Conservation (phyloP, 2,797 vertebrate species). For the Rhinoraja longicauda region DNA sequence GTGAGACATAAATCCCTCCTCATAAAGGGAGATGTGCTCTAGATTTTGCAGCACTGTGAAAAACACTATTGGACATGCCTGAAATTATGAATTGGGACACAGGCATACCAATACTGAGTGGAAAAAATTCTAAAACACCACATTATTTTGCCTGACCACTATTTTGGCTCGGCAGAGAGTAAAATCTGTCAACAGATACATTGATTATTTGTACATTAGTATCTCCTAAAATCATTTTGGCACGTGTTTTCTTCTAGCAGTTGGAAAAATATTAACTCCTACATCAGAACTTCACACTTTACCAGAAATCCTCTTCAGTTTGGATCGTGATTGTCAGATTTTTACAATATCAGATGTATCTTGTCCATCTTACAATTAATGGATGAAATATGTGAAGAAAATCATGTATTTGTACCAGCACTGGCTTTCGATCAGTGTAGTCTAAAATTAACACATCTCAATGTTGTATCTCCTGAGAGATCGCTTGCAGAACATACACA, state of each 20-base stretch:
- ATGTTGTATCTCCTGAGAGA: not conserved
- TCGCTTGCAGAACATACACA: not conserved
- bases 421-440: not conserved
- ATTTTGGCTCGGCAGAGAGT: not conserved
- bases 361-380: not conserved
- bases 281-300: not conserved
- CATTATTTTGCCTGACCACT: not conserved
- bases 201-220: not conserved
- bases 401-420: not conserved
- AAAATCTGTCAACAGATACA: not conserved
- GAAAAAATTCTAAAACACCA: not conserved
- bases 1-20: not conserved
- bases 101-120: not conserved
- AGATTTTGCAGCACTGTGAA: not conserved
- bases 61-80: not conserved
- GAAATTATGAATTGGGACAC: not conserved
- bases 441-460: not conserved
- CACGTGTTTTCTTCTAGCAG: not conserved
- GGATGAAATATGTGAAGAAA: not conserved
- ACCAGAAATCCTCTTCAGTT: not conserved
- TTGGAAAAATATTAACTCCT: not conserved
- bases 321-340: not conserved
- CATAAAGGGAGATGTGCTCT: not conserved
- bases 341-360: not conserved
- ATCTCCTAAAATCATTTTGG: not conserved